Base-by-base conservation (phyloP, 1,140 invertebrate genomes). In the Mercenaria mercenaria region DNA sequence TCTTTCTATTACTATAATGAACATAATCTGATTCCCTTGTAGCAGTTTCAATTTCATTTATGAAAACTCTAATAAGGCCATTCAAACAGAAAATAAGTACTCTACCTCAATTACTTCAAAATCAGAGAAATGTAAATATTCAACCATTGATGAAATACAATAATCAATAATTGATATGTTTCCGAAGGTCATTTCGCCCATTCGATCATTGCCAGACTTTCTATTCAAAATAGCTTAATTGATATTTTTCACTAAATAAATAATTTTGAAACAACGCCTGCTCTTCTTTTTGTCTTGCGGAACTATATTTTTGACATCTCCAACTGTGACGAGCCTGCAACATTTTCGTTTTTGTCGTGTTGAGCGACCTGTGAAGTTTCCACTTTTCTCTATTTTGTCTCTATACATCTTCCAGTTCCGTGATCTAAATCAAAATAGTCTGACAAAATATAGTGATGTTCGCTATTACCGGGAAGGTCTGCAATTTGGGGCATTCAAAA, bases 141-240 rank as follows among this genome's bases (percentile, higher is more conserved):
- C n/a, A n/a, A n/a, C n/a, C n/a, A 79, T 6, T 79, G 76, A 37
- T 23, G 4, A 47, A 20, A 13, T 26, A 15, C 32, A 20, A 47
- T 79, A 79, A 52, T 79, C 76, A 47, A 79, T 41, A 15, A 79
- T 39, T 47, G 41, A 79, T 47, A 47, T 26, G 23, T 79, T 43
- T 79, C 47, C 43, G 47, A 79, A 79, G 41, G 76, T 79, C 39
- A 43, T 79, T 41, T 79, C 43, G 23, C 76, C 39, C 18, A 41
- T 79, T 8, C 43, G 6, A 47, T 79, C 39, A 20, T 6, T 20
- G 23, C 41, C 41, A 8, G 39, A 37, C 39, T 39, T 47, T 11
- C 76, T 39, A 29, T 79, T 79, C 23, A 13, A 4, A 34, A 79
- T 79, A n/a, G 20, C 15, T 52, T 43, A 34, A 50, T 79, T 52